Percentiles rank a stretch among this genome's conserved stretches.
Evolutionary conservation across 2,113 vertebrate genomes (phyloP).

Genomic region (Oryzias melastigma): DNA sequence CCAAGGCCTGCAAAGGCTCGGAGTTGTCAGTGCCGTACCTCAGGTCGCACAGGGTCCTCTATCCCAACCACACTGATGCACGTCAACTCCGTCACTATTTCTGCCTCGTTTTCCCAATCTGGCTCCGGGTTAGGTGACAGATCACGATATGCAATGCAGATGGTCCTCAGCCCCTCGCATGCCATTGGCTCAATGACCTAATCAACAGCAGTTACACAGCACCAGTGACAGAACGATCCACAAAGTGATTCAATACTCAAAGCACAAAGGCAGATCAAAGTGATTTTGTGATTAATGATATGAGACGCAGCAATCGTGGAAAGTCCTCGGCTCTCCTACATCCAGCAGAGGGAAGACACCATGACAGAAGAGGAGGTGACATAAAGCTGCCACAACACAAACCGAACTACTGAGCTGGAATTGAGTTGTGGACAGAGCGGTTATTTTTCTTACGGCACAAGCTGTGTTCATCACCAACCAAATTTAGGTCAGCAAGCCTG

Average conservation of each 20-base stretch:
- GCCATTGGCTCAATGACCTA: conserved; percentile 91
- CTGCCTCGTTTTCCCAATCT: conserved; percentile 86
- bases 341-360: conserved; percentile 21
- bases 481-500: conserved; percentile 37
- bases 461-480: conserved; percentile 31
- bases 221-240: not conserved
- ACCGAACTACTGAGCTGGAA: conserved; percentile 47
- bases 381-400: conserved; percentile 50
- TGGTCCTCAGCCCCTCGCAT: conserved; percentile 86
- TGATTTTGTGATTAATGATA: conserved; percentile 9
- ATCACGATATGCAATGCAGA: conserved; percentile 87
- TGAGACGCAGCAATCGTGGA: conserved; percentile 26
- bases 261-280: not conserved
- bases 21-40: conserved; percentile 68
- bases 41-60: conserved; percentile 88
- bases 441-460: conserved; percentile 44
- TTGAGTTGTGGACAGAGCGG: conserved; percentile 37
- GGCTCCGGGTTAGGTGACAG: conserved; percentile 81
- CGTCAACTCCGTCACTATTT: conserved; percentile 83
- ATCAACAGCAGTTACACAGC: conserved; percentile 12
- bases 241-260: not conserved
- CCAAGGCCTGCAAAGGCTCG: not conserved
- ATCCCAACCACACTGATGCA: conserved; percentile 90
- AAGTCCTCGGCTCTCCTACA: conserved; percentile 12
- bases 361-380: conserved; percentile 43